A percentile compares a stretch with the other conserved stretches of the same genome.
Evolutionary conservation across 64 coral and sea anemone species (phyloP).

Genomic region (Acropora tenuis): DNA sequence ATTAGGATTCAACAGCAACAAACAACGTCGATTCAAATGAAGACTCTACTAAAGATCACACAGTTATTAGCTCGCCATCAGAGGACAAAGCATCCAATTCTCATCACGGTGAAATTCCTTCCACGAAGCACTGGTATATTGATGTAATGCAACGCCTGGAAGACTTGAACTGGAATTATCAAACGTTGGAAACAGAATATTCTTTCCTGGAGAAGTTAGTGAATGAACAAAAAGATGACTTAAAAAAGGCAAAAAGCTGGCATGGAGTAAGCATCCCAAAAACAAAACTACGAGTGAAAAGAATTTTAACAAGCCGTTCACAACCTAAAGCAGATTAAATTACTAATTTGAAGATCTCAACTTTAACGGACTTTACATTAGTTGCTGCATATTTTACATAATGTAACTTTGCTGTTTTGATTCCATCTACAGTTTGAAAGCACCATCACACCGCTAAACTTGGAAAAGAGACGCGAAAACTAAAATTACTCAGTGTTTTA

Average conservation of each 20-base stretch:
- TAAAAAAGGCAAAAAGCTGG: constrained; percentile 58
- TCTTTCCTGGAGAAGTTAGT: constrained; percentile 66
- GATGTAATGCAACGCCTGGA: constrained; percentile 54
- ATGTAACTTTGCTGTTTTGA: no score
- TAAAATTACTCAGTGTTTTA: no score
- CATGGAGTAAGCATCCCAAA: constrained; percentile 17
- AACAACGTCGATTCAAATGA: neutral
- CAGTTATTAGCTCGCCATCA: neutral
- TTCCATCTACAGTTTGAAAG: no score
- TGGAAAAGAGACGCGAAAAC: no score
- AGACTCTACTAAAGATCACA: neutral
- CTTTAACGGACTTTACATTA: no score
- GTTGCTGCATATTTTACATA: no score
- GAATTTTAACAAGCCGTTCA: neutral
- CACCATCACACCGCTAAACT: no score
- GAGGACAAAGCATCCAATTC: neutral
- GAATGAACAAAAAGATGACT: constrained; percentile 64
- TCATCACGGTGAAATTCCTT: neutral
- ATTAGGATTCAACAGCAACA: neutral
- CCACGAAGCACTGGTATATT: constrained; percentile 56
- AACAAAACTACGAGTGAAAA: neutral
- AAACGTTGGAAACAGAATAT: constrained; percentile 71
- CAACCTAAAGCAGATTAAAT: no score
- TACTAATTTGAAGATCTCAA: no score
- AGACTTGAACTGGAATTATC: constrained; percentile 69